phyloP scores from a whole-genome alignment of 2,888 invertebrate species.

The Xestobium rufovillosum region DNA sequence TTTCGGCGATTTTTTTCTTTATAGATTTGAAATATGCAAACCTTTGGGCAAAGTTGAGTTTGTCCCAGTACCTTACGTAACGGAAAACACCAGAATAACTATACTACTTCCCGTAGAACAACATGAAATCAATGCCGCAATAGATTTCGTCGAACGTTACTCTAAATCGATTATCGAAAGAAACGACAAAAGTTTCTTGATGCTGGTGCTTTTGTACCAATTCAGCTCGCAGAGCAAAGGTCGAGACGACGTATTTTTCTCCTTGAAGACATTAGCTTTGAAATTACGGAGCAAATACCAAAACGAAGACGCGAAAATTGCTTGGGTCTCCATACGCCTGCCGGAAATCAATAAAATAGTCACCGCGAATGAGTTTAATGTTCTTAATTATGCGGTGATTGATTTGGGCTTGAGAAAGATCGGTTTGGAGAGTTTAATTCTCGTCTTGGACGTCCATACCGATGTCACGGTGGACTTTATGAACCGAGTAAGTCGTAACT shows the following conservation, averaged over 20 bases:
- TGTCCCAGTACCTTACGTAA: constrained; percentile 89
- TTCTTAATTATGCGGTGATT: constrained; percentile 52
- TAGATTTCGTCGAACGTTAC: constrained; percentile 65
- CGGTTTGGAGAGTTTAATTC: constrained; percentile 62
- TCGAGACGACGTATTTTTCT: constrained; percentile 33
- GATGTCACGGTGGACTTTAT: constrained; percentile 77
- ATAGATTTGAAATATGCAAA: constrained; percentile 71
- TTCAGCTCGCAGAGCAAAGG: constrained; percentile 58
- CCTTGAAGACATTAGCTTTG: constrained; percentile 56
- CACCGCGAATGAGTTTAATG: constrained; percentile 36
- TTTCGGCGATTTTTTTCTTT: constrained; percentile 19
- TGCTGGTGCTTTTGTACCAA: constrained; percentile 65
- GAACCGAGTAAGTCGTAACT: constrained; percentile 61
- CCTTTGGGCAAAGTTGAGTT: constrained; percentile 83
- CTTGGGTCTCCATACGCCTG: constrained; percentile 61
- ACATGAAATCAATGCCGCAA: constrained; percentile 48
- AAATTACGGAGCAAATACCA: constrained; percentile 58
- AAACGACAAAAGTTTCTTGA: constrained; percentile 70
- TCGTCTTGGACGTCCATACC: constrained; percentile 59
- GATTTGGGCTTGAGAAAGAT: constrained; percentile 65
- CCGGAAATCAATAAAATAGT: constrained; percentile 37
- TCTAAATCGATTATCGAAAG: constrained; percentile 62
- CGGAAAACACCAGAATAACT: constrained; percentile 79
- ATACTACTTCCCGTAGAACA: constrained; percentile 65
- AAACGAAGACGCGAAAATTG: constrained; percentile 59